Evolutionary conservation across 2,113 vertebrate species (phyloP), one percentile per base, ranked within the genome.

Genomic region (Acanthochromis polyacanthus): DNA sequence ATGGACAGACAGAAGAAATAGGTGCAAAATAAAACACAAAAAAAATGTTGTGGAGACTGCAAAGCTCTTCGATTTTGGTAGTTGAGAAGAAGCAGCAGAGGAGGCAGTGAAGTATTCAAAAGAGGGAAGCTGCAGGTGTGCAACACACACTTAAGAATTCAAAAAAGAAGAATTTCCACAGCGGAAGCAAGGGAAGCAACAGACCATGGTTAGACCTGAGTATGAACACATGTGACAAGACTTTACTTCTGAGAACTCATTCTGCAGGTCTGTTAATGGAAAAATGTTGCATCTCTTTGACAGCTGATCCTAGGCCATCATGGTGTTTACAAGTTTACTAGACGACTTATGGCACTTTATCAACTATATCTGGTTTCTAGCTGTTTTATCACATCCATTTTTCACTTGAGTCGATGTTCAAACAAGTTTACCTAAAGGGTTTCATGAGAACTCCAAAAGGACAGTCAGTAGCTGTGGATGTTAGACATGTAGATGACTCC

Each of bases 41-140:
- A n/a, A n/a, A n/a, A n/a, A n/a, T n/a, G n/a, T n/a, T n/a, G n/a
- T n/a, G n/a, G n/a, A n/a, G n/a, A n/a, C n/a, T n/a, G n/a, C n/a
- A n/a, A n/a, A n/a, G n/a, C n/a, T n/a, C n/a, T n/a, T n/a, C n/a
- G n/a, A n/a, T n/a, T n/a, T n/a, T n/a, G n/a, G n/a, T 53, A 20
- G n/a, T 52, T 51, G 30, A 30, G 36, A 25, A 60, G 15, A 68
- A 61, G 20, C 38, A 70, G 22, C 53, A 70, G 55, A 50, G 17
- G 30, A 76, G 65, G 71, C 69, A 71, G 79, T 53, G 72, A 62
- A 51, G 65, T 75, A 68, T 69, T 77, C 15, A 77, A 56, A 10
- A 43, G 40, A 55, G 53, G 55, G 71, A 48, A 77, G 70, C 57
- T 77, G 84, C 84, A 90, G 88, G 84, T 89, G 80, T 60, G 53